Conservation (phyloP, 2,888 invertebrate species). For the Nemotelus pantherinus region DNA sequence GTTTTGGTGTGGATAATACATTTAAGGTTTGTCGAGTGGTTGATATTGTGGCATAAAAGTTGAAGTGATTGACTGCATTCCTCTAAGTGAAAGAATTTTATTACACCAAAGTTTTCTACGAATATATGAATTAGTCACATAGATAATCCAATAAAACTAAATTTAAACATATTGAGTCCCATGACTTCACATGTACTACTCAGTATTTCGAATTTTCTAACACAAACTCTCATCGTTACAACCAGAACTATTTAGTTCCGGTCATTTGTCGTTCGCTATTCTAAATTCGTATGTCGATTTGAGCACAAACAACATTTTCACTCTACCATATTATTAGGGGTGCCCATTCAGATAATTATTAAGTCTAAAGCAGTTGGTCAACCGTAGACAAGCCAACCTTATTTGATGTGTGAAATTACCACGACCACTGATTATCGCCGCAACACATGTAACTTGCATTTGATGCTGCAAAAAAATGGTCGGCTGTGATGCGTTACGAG, state of each 20-base stretch:
- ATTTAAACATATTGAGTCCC: too few species aligned
- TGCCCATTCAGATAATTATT: constrained; percentile 34
- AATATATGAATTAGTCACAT: too few species aligned
- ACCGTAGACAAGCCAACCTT: constrained; percentile 21
- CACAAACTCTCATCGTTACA: too few species aligned
- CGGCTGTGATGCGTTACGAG: constrained; percentile 42
- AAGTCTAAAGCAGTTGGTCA: constrained; percentile 41
- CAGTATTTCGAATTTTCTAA: too few species aligned
- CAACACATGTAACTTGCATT: constrained; percentile 18
- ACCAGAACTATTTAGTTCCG: constrained; percentile 39
- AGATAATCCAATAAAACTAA: too few species aligned
- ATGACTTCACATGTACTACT: too few species aligned
- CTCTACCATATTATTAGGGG: constrained; percentile 29
- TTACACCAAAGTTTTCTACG: too few species aligned
- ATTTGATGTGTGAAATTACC: constrained; percentile 44
- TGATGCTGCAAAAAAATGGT: constrained; percentile 20
- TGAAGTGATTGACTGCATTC: too few species aligned
- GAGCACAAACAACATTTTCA: constrained; percentile 1
- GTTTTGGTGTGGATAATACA: too few species aligned
- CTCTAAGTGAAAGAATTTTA: too few species aligned
- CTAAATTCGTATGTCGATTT: background rate
- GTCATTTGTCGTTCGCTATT: constrained; percentile 28
- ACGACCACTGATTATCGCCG: constrained; percentile 25
- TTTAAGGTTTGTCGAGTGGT: too few species aligned
- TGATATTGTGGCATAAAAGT: too few species aligned